These are phyloP conservation scores for Ganaspis brasiliensis DNA, from an alignment of 2,888 invertebrate species.

Conservation along the genomic window DNA sequence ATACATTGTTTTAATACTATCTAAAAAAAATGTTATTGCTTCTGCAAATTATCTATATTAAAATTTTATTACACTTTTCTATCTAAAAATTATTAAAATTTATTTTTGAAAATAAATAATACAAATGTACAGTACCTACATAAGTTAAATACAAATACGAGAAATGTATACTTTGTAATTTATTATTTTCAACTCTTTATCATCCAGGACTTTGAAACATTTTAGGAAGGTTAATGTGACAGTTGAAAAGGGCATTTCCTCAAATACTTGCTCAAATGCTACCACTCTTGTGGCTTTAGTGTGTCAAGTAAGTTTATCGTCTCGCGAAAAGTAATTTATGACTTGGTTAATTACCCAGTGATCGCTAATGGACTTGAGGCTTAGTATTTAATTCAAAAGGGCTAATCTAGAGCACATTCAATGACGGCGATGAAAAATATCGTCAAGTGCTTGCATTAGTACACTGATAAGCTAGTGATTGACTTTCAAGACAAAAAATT, in stretches of 20 bases:
- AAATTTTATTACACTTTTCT: too few relatives aligned
- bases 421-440: slow-evolving; percentile 37
- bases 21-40: too few relatives aligned
- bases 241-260: slow-evolving; percentile 31
- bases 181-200: too few relatives aligned
- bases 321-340: slow-evolving; percentile 66
- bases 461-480: slow-evolving; percentile 14
- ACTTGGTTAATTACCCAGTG: slow-evolving; percentile 69
- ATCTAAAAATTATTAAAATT: too few relatives aligned
- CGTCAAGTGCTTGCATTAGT: slow-evolving; percentile 28
- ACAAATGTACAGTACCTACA: too few relatives aligned
- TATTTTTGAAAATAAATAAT: too few relatives aligned
- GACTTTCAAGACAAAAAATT: not conserved
- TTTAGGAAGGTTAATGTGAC: slow-evolving; percentile 5
- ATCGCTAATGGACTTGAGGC: slow-evolving; percentile 68
- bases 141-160: too few relatives aligned
- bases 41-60: too few relatives aligned
- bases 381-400: slow-evolving; percentile 66
- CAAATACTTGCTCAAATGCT: slow-evolving; percentile 7
- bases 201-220: too few relatives aligned
- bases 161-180: too few relatives aligned
- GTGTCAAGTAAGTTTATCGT: slow-evolving; percentile 58
- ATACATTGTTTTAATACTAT: too few relatives aligned
- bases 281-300: slow-evolving; percentile 9
- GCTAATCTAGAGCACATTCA: slow-evolving; percentile 50